A percentile compares a stretch with the other conserved stretches of the same genome.
These are phyloP conservation scores for Schizopygopsis malacanthus DNA, from an alignment of 2,797 vertebrate genomes.

Conservation along the genomic window DNA sequence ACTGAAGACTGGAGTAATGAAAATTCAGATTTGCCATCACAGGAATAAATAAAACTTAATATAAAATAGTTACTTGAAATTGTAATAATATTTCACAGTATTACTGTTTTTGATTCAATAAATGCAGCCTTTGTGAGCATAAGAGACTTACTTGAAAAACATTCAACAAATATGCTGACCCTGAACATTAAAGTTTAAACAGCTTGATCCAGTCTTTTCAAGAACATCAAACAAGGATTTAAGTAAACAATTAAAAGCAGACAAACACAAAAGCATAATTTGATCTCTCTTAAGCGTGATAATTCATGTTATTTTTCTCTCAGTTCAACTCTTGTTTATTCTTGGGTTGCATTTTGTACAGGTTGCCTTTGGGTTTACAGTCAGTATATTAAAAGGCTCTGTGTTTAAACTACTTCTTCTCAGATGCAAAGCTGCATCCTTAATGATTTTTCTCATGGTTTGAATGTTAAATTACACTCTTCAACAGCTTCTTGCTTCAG, in stretches of 20 bases:
- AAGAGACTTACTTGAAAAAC: not conserved
- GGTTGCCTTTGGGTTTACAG: not conserved
- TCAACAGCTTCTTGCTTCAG: not conserved
- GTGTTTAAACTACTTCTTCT: not conserved
- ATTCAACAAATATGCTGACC: not conserved
- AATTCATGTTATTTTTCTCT: not conserved
- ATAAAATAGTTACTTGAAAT: not conserved
- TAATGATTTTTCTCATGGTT: not conserved
- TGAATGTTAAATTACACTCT: conserved; percentile 11
- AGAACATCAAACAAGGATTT: not conserved
- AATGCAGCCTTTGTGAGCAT: not conserved
- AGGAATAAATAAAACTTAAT: not conserved
- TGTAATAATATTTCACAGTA: not conserved
- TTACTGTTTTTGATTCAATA: not conserved
- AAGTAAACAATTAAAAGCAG: not conserved
- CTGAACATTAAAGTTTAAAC: not conserved
- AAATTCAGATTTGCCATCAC: not conserved
- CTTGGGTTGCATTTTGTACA: not conserved
- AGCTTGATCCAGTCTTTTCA: not conserved
- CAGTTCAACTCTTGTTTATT: conserved; percentile 4
- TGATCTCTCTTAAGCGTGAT: not conserved
- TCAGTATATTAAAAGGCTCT: not conserved
- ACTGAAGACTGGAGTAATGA: not conserved
- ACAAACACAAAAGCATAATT: not conserved
- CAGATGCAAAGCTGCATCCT: not conserved